phyloP scores from a whole-genome alignment of 1,140 invertebrate genomes.

The Diorhabda carinulata region DNA sequence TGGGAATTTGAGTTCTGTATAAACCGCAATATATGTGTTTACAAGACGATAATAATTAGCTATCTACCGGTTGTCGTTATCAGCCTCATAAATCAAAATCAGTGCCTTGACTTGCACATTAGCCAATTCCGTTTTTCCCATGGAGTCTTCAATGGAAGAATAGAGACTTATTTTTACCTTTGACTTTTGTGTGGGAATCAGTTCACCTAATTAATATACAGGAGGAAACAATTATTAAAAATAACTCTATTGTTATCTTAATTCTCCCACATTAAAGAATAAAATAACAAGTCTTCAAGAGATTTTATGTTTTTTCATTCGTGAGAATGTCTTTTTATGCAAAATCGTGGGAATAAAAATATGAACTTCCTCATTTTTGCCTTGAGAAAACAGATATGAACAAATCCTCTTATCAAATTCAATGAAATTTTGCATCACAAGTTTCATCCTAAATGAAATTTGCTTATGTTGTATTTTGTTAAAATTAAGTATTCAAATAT shows the following conservation, averaged over 20 bases:
- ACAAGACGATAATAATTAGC: background rate
- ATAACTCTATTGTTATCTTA: slow-evolving; percentile 41
- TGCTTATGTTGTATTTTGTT: too few species aligned
- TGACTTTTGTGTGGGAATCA: slow-evolving; percentile 34
- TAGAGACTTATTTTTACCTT: slow-evolving; percentile 22
- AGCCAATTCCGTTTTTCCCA: slow-evolving; percentile 23
- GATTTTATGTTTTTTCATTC: slow-evolving; percentile 34
- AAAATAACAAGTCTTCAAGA: slow-evolving; percentile 35
- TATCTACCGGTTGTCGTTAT: slow-evolving; percentile 6
- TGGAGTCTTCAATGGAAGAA: slow-evolving; percentile 21
- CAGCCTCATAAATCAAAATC: slow-evolving; percentile 8
- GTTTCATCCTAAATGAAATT: too few species aligned
- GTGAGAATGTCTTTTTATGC: slow-evolving; percentile 33
- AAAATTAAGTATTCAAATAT: too few species aligned
- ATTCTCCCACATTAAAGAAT: slow-evolving; percentile 37
- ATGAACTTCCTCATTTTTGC: slow-evolving; percentile 21
- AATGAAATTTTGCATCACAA: too few species aligned
- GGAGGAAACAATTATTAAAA: slow-evolving; percentile 44
- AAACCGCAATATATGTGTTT: too few species aligned
- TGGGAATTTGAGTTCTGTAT: too few species aligned
- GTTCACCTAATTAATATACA: slow-evolving; percentile 45
- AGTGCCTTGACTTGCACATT: slow-evolving; percentile 16
- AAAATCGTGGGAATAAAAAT: slow-evolving; percentile 27
- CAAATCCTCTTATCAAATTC: too few species aligned
- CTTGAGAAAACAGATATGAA: background rate